Evolutionary conservation across 2,888 invertebrate species (phyloP).

Genomic region (Girardia tigrina): DNA sequence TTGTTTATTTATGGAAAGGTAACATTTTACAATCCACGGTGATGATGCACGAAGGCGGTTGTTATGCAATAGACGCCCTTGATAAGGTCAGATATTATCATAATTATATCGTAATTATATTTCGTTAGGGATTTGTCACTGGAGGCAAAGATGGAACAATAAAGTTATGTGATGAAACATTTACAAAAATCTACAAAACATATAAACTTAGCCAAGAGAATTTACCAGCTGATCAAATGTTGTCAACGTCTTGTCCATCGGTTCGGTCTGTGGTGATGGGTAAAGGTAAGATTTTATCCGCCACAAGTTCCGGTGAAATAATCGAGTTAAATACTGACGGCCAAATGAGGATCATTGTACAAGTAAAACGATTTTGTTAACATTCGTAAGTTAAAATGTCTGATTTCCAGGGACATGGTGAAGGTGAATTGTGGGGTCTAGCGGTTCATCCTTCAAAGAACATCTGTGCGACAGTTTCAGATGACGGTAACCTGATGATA

Average conservation of each 20-base stretch:
- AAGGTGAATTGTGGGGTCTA: slow-evolving; percentile 51
- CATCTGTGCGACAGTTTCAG: slow-evolving; percentile 49
- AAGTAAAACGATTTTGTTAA: slow-evolving; percentile 41
- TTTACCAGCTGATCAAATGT: slow-evolving; percentile 40
- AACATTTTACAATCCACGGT: slow-evolving; percentile 45
- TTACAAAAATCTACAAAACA: slow-evolving; percentile 48
- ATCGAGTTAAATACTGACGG: slow-evolving; percentile 49
- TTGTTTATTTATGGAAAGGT: slow-evolving; percentile 49
- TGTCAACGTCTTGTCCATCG: slow-evolving; percentile 36
- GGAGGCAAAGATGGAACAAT: slow-evolving; percentile 52
- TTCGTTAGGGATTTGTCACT: slow-evolving; percentile 49
- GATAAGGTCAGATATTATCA: slow-evolving; percentile 43
- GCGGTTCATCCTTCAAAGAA: slow-evolving; percentile 46
- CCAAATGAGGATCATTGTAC: slow-evolving; percentile 45
- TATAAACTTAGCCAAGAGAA: slow-evolving; percentile 46
- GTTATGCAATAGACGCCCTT: slow-evolving; percentile 50
- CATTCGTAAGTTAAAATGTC: not conserved
- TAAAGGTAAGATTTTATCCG: slow-evolving; percentile 48
- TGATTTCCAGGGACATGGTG: slow-evolving; percentile 47
- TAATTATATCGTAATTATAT: slow-evolving; percentile 16
- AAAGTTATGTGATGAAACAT: slow-evolving; percentile 49
- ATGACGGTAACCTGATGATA: slow-evolving; percentile 49
- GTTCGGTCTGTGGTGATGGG: slow-evolving; percentile 48
- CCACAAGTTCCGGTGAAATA: slow-evolving; percentile 50
- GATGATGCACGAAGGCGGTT: slow-evolving; percentile 50